Evolutionary conservation across 2,797 vertebrate species (phyloP).

Genomic region (Galaxias olidus): DNA sequence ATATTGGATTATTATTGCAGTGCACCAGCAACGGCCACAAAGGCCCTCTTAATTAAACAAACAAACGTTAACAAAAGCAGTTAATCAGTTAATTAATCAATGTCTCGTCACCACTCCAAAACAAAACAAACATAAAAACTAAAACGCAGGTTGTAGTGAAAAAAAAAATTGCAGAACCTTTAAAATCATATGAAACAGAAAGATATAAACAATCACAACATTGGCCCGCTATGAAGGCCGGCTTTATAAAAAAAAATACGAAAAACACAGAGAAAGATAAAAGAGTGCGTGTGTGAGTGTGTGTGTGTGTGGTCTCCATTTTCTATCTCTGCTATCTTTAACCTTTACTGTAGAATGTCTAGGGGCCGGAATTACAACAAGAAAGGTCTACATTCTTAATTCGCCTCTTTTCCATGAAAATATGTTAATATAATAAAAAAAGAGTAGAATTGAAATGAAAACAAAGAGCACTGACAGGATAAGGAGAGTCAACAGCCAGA

Average conservation of each 20-base stretch:
- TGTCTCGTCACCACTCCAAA: conserved; percentile 55
- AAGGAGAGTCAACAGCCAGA: conserved; percentile 81
- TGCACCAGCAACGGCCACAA: conserved; percentile 62
- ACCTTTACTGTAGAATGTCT: conserved; percentile 57
- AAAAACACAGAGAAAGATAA: conserved; percentile 69
- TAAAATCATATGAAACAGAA: conserved; percentile 67
- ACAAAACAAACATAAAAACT: conserved; percentile 53
- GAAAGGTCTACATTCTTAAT: conserved; percentile 83
- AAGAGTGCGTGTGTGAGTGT: conserved; percentile 7
- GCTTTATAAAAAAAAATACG: conserved; percentile 57
- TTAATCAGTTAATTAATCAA: conserved; percentile 58
- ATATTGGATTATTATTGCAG: conserved; percentile 56
- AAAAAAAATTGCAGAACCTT: conserved; percentile 69
- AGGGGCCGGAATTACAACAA: conserved; percentile 75
- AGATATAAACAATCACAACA: conserved; percentile 71
- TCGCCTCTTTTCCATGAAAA: conserved; percentile 79
- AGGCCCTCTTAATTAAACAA: conserved; percentile 61
- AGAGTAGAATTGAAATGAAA: conserved; percentile 61
- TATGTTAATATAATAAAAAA: too few relatives aligned
- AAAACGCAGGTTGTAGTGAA: conserved; percentile 44
- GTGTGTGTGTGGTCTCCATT: conserved; percentile 18
- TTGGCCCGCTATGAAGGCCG: conserved; percentile 18
- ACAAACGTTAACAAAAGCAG: conserved; percentile 48
- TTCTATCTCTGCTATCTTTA: conserved; percentile 32
- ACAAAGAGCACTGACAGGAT: conserved; percentile 72